Evolutionary conservation across 23 tunicate species (phyloP).

Genomic region (Trididemnum clinides): DNA sequence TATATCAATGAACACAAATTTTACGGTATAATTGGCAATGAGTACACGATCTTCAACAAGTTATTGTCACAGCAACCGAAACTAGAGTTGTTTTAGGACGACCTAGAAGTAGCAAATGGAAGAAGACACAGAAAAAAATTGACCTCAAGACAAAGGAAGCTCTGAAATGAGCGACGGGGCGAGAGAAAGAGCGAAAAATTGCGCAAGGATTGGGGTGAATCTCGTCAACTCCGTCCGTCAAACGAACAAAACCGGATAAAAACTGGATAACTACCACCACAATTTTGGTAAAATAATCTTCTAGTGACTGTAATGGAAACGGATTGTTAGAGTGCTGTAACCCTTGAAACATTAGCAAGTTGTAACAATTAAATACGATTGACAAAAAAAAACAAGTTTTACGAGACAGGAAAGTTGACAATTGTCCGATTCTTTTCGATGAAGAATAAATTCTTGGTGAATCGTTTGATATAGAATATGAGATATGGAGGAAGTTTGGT

Average conservation of each 20-base stretch:
- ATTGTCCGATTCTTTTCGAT: slow-evolving; percentile 97
- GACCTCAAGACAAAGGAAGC: not conserved
- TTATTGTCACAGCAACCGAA: not conserved
- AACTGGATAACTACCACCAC: too few relatives aligned
- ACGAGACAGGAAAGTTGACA: slow-evolving; percentile 95
- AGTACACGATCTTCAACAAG: too few relatives aligned
- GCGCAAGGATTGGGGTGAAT: not conserved
- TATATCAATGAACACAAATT: too few relatives aligned
- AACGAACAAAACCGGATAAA: not conserved
- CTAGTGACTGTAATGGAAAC: too few relatives aligned
- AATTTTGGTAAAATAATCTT: too few relatives aligned
- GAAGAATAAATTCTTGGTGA: slow-evolving; percentile 89
- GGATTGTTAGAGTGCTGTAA: too few relatives aligned
- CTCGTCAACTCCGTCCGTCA: not conserved
- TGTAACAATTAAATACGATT: too few relatives aligned
- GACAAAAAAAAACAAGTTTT: too few relatives aligned
- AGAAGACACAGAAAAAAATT: not conserved
- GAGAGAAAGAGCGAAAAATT: not conserved
- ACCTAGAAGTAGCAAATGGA: not conserved
- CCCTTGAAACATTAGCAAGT: too few relatives aligned
- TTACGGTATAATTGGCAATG: too few relatives aligned
- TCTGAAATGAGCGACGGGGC: not conserved
- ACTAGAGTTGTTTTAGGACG: not conserved
- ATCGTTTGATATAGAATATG: slow-evolving; percentile 94
- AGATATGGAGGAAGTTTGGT: slow-evolving; percentile 78